Evolutionary conservation across 2,113 vertebrate species (phyloP).

Genomic region (Ceratotherium simum): DNA sequence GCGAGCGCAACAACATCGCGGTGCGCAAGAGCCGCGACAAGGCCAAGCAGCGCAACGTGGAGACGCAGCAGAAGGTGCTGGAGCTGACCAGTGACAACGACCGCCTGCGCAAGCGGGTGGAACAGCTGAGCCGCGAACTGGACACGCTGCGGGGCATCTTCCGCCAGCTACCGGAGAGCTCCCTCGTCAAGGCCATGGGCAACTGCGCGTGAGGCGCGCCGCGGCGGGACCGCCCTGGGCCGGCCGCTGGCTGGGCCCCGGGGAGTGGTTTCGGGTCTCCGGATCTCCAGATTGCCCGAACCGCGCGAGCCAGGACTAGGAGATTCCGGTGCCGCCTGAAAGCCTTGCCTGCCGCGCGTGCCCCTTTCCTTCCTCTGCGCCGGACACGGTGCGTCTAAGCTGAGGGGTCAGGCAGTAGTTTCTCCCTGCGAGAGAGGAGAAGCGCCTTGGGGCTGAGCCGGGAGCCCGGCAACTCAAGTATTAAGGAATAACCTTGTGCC

Average conservation of each 20-base stretch:
- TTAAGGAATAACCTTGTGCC: constrained; percentile 85
- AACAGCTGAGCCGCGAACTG: constrained; percentile 96
- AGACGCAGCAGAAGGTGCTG: constrained; percentile 98
- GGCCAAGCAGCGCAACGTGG: constrained; percentile 97
- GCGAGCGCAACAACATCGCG: constrained; percentile 99
- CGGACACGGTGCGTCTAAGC: constrained; percentile 60
- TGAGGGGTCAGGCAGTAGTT: constrained; percentile 49
- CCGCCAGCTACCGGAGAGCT: constrained; percentile 96
- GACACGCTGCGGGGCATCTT: constrained; percentile 98
- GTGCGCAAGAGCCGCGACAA: constrained; percentile 99
- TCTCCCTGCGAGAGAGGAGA: constrained; percentile 5
- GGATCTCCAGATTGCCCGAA: constrained; percentile 45
- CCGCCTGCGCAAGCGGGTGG: constrained; percentile 95
- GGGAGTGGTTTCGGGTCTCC: constrained; percentile 61
- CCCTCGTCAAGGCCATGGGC: constrained; percentile 95
- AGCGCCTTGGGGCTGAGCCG: constrained; percentile 18
- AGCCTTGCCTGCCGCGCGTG: constrained; percentile 55
- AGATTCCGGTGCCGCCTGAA: constrained; percentile 56
- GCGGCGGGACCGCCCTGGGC: constrained; percentile 55
- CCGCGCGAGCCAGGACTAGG: constrained; percentile 44
- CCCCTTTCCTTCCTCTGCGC: constrained; percentile 56
- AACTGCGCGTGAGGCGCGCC: constrained; percentile 89
- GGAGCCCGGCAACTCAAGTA: constrained; percentile 84
- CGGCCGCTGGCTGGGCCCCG: constrained; percentile 30
- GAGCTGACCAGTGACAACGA: constrained; percentile 97